Evolutionary conservation across 2,797 vertebrate species (phyloP).

Genomic region (Leucoraja ocellata): DNA sequence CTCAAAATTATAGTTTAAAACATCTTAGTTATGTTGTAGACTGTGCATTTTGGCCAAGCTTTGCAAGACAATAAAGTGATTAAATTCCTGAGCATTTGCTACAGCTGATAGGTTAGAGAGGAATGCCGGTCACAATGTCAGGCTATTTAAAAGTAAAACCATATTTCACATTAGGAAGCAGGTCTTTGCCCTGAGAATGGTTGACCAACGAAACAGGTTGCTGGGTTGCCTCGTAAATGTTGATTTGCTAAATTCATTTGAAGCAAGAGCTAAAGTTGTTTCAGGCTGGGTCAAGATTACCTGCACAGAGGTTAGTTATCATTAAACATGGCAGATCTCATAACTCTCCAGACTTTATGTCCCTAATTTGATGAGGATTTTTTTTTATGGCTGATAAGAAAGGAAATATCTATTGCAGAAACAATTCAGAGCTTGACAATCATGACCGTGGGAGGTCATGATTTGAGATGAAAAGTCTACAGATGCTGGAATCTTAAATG

Average conservation of each 20-base stretch:
- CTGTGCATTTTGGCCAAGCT: background rate
- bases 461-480: too few species aligned
- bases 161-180: background rate
- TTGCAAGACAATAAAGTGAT: background rate
- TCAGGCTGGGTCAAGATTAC: background rate
- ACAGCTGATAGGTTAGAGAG: background rate
- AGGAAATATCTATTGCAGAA: too few species aligned
- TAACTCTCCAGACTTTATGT: background rate
- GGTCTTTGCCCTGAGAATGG: background rate
- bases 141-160: background rate
- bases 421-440: too few species aligned
- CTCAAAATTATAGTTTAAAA: background rate
- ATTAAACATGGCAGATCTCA: background rate
- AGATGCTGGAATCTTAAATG: too few species aligned
- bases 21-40: background rate
- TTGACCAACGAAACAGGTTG: background rate
- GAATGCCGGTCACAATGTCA: background rate
- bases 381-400: too few species aligned
- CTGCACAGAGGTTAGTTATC: background rate
- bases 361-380: background rate
- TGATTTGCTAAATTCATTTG: background rate
- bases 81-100: background rate
- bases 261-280: background rate
- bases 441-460: too few species aligned
- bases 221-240: background rate